Percentiles rank a stretch among this genome's conserved stretches.
Evolutionary conservation across 1,140 invertebrate species (phyloP).

Genomic region (Tetramorium parvispinum): DNA sequence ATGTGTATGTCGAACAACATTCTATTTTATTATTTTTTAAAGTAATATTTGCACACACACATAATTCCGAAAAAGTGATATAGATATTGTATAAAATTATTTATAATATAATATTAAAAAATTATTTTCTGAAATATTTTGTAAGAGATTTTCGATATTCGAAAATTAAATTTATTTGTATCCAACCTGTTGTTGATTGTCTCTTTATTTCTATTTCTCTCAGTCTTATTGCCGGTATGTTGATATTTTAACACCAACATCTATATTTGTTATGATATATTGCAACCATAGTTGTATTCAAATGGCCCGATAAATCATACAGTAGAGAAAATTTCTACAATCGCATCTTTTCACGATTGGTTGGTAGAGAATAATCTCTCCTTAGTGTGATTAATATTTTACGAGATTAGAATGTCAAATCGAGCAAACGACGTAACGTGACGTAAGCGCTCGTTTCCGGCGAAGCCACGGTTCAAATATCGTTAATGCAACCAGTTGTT

Average conservation of each 20-base stretch:
- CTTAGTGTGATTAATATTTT: slow-evolving; percentile 1
- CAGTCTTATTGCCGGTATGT: background rate
- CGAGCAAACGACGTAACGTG: slow-evolving; percentile 6
- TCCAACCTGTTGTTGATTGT: background rate
- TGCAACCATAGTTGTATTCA: background rate
- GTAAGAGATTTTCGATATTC: background rate
- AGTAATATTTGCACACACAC: background rate
- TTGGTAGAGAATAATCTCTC: background rate
- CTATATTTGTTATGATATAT: background rate
- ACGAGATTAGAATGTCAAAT: background rate
- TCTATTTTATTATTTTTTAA: background rate
- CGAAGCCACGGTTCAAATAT: slow-evolving; percentile 67
- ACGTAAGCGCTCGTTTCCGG: slow-evolving; percentile 65
- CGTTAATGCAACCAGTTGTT: slow-evolving; percentile 83
- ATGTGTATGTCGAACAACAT: background rate
- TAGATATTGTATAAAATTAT: background rate
- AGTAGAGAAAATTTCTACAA: background rate
- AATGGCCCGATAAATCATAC: background rate
- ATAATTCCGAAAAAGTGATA: background rate
- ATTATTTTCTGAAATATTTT: background rate
- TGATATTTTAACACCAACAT: background rate
- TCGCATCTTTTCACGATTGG: background rate
- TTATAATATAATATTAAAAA: background rate
- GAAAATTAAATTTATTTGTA: background rate
- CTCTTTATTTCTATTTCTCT: background rate